Percentiles rank a stretch among this genome's conserved stretches.
Conservation (phyloP, 1,140 invertebrate genomes). For the Danaus melanippus region DNA sequence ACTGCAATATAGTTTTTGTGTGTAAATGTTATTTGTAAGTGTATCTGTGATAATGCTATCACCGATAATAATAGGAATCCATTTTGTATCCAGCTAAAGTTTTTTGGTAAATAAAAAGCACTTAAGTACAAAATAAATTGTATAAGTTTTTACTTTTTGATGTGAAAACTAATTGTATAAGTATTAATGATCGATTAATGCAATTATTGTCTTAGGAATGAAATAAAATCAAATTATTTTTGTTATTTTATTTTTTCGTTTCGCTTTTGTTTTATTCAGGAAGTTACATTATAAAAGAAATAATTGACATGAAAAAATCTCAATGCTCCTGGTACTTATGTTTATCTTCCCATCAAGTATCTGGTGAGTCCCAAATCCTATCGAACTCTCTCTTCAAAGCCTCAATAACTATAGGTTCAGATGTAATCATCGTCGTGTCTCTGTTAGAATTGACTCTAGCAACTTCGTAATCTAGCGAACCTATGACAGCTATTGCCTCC, state of each 20-base stretch:
- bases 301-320: no score
- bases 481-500: conserved; percentile 41
- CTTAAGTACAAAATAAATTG: conserved; percentile 58
- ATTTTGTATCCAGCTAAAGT: conserved; percentile 16
- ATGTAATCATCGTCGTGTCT: conserved; percentile 42
- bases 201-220: conserved; percentile 22
- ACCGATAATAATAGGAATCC: conserved; percentile 23
- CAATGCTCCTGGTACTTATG: no score
- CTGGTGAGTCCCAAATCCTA: conserved; percentile 37
- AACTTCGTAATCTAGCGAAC: conserved; percentile 42
- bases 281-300: no score
- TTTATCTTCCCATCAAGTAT: no score
- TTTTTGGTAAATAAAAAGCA: conserved; percentile 35
- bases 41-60: conserved; percentile 35
- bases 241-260: conserved; percentile 20
- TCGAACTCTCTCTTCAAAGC: conserved; percentile 46
- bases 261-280: conserved; percentile 1
- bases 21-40: conserved; percentile 23
- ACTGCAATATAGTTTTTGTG: conserved; percentile 7
- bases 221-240: conserved; percentile 25
- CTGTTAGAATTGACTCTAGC: conserved; percentile 34
- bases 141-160: conserved; percentile 25
- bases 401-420: conserved; percentile 30
- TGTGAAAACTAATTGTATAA: conserved; percentile 15
- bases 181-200: conserved; percentile 17